phyloP scores from a whole-genome alignment of 2,113 vertebrate species.

The Ophiodon elongatus region DNA sequence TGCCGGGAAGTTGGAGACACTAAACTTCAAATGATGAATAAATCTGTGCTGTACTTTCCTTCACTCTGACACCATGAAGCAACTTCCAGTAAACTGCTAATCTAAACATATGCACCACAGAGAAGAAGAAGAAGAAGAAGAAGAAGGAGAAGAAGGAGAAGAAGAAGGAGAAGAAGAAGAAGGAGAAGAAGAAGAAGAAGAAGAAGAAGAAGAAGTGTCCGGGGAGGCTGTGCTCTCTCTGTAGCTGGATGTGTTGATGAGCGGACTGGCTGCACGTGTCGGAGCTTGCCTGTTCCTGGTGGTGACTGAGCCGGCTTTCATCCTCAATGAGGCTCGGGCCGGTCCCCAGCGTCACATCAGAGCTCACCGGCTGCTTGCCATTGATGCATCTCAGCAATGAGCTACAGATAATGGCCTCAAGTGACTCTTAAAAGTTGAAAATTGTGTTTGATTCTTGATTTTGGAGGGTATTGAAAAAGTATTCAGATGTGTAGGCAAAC shows the following conservation, averaged over 20 bases:
- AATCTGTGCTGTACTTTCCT: conserved; percentile 27
- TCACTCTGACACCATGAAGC: conserved; percentile 14
- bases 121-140: not conserved
- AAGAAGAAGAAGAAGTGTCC: not conserved
- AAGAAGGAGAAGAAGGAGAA: no score
- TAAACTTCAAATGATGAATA: conserved; percentile 10
- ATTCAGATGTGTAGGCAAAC: not conserved
- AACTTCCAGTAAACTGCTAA: not conserved
- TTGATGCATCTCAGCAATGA: not conserved
- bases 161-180: no score
- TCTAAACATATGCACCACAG: not conserved
- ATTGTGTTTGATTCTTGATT: not conserved
- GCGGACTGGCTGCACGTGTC: conserved; percentile 67
- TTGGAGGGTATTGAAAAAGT: not conserved
- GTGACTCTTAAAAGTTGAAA: not conserved
- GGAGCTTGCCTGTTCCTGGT: conserved; percentile 72
- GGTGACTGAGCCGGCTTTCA: conserved; percentile 64
- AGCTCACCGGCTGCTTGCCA: conserved; percentile 7
- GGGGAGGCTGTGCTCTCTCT: conserved; percentile 14
- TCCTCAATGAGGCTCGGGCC: conserved; percentile 17
- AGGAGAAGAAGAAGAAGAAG: no score
- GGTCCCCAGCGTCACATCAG: conserved; percentile 39
- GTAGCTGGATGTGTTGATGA: conserved; percentile 74
- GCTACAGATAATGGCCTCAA: not conserved
- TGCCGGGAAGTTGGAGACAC: conserved; percentile 8